Conservation (phyloP, 2,888 invertebrate species). For the Desoria tigrina region DNA sequence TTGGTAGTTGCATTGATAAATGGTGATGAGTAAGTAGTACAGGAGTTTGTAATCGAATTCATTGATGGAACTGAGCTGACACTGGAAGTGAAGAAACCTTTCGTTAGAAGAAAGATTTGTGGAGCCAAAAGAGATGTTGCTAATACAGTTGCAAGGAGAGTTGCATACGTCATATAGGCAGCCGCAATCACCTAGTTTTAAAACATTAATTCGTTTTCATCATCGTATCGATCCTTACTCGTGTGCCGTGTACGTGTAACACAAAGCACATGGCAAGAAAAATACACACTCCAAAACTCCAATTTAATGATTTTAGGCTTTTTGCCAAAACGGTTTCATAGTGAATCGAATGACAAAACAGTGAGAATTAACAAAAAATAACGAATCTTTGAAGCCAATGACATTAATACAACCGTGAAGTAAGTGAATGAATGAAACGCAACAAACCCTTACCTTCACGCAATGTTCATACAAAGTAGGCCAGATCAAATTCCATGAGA, state of each 20-base stretch:
- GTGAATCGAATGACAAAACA: too few relatives aligned
- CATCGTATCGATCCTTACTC: neutral
- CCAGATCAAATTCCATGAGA: conserved; percentile 43
- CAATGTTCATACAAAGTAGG: conserved; percentile 61
- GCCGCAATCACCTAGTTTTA: conserved; percentile 46
- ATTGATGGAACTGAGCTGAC: neutral
- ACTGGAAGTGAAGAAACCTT: conserved; percentile 12
- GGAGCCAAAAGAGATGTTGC: conserved; percentile 45
- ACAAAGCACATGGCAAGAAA: neutral
- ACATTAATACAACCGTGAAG: too few relatives aligned
- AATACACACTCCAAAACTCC: neutral
- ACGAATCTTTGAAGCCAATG: too few relatives aligned
- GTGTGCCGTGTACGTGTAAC: neutral
- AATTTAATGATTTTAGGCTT: too few relatives aligned
- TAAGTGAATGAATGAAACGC: too few relatives aligned
- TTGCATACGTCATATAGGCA: conserved; percentile 45
- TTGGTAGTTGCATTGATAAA: too few relatives aligned
- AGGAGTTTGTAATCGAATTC: neutral
- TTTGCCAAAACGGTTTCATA: too few relatives aligned
- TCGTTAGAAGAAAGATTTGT: conserved; percentile 35
- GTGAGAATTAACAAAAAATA: too few relatives aligned
- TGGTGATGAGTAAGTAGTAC: too few relatives aligned
- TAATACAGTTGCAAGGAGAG: conserved; percentile 41
- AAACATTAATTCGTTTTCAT: neutral
- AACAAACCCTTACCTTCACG: conserved; percentile 59